These are phyloP conservation scores for Glaucidium brasilianum DNA, from an alignment of 2,113 vertebrate species.

Conservation along the genomic window DNA sequence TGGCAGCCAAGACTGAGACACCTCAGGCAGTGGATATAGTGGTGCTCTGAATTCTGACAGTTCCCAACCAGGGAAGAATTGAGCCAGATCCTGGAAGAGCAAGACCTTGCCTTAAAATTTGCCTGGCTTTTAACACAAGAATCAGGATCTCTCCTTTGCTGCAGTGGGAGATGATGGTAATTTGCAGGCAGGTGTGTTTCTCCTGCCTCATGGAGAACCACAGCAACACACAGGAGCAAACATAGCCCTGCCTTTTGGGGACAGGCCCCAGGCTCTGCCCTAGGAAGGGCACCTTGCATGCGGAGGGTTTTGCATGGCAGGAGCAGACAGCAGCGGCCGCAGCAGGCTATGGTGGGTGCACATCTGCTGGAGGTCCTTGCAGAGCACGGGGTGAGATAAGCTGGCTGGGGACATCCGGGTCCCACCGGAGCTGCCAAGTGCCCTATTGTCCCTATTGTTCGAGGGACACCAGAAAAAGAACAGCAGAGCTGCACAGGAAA, in stretches of 20 bases:
- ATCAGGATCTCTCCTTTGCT: neutral
- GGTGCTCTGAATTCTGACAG: neutral
- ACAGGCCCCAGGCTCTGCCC: neutral
- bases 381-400: neutral
- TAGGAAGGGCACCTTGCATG: neutral
- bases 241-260: rapidly evolving
- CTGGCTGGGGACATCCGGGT: neutral
- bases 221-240: neutral
- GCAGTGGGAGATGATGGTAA: neutral
- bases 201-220: neutral
- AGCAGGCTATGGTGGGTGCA: neutral
- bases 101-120: neutral
- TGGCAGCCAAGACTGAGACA: neutral
- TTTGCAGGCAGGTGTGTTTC: neutral
- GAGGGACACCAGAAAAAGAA: neutral
- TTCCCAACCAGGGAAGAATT: neutral
- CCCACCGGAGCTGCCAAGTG: neutral
- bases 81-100: neutral
- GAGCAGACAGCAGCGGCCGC: neutral
- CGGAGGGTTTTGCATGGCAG: neutral
- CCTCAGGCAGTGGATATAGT: neutral
- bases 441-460: neutral
- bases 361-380: neutral
- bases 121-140: neutral
- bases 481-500: neutral